Percentiles rank a stretch among this genome's conserved stretches.
Evolutionary conservation across 1,140 invertebrate genomes (phyloP).

Genomic region (Leptoteleia sp.): DNA sequence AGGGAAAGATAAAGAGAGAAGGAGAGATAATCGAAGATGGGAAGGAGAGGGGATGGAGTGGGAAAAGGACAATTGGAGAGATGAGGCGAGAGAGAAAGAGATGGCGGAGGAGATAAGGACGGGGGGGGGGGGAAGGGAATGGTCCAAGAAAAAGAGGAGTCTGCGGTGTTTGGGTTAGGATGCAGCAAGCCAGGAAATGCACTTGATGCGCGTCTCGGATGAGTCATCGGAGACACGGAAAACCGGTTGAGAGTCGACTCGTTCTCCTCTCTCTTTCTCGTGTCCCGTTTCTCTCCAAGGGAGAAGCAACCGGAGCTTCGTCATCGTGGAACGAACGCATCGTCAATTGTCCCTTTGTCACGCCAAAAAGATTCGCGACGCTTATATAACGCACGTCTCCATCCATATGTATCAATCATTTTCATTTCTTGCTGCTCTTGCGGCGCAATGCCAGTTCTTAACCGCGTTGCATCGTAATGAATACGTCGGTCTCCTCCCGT

Average conservation of each 20-base stretch:
- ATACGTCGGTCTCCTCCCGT: no score
- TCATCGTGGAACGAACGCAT: conserved; percentile 64
- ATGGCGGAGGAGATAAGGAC: neutral
- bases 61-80: neutral
- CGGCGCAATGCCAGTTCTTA: no score
- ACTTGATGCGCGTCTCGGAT: conserved; percentile 77
- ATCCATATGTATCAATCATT: conserved; percentile 10
- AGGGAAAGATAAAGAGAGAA: neutral
- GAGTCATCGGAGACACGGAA: conserved; percentile 80
- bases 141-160: conserved; percentile 6
- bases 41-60: neutral
- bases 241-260: conserved; percentile 74
- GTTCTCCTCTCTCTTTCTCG: conserved; percentile 23
- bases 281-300: conserved; percentile 13
- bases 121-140: neutral
- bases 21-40: no score
- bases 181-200: conserved; percentile 78
- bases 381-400: conserved; percentile 40
- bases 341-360: conserved; percentile 74
- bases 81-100: conserved; percentile 6
- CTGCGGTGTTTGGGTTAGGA: conserved; percentile 67
- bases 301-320: conserved; percentile 21
- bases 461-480: no score
- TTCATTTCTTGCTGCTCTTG: no score
- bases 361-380: conserved; percentile 48